phyloP scores from a whole-genome alignment of 2,113 vertebrate genomes.

The Garra rufa region DNA sequence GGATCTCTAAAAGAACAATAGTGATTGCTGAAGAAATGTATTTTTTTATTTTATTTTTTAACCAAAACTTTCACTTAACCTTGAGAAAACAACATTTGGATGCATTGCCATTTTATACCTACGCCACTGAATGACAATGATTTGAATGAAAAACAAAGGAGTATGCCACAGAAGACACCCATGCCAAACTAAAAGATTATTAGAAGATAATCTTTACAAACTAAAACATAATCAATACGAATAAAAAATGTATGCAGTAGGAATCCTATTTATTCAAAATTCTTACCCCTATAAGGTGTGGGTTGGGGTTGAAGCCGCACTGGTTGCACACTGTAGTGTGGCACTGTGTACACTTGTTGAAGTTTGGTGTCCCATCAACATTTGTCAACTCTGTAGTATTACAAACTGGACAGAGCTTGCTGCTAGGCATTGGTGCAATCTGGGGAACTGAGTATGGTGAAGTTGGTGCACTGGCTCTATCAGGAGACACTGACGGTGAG shows the following conservation, averaged over 20 bases:
- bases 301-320: slow-evolving; percentile 91
- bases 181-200: not conserved
- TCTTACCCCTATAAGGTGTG: slow-evolving; percentile 87
- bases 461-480: slow-evolving; percentile 78
- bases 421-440: slow-evolving; percentile 88
- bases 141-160: not conserved
- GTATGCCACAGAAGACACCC: not conserved
- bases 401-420: slow-evolving; percentile 87
- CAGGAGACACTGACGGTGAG: slow-evolving; percentile 75
- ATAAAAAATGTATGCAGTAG: not conserved
- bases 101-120: no score
- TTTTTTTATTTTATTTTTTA: no score
- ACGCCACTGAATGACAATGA: not conserved
- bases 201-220: not conserved
- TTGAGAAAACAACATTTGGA: no score
- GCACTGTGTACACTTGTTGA: slow-evolving; percentile 88
- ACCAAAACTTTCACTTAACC: no score
- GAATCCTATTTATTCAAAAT: not conserved
- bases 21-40: no score
- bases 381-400: slow-evolving; percentile 87
- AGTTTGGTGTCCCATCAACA: slow-evolving; percentile 80
- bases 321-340: slow-evolving; percentile 88
- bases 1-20: no score
- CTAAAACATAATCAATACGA: not conserved
- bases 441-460: slow-evolving; percentile 89